Percentiles rank a stretch among this genome's conserved stretches.
Evolutionary conservation across 2,113 vertebrate genomes (phyloP).

Genomic region (Cyanoramphus novaezelandiae): DNA sequence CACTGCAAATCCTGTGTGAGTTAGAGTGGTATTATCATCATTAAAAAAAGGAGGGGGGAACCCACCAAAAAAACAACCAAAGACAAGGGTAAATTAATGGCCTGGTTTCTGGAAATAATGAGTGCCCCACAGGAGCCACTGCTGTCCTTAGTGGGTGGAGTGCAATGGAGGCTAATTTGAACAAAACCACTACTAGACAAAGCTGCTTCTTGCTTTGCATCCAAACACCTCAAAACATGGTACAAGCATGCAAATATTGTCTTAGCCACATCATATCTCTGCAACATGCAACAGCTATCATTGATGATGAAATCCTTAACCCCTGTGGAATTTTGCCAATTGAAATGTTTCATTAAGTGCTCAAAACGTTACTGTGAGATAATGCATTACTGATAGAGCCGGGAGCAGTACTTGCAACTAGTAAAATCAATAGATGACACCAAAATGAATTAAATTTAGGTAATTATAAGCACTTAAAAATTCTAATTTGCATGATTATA

Average conservation of each 20-base stretch:
- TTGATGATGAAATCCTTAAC: neutral
- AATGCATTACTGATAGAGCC: neutral
- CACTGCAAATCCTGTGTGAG: neutral
- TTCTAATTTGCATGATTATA: conserved; percentile 34
- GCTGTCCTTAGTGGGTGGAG: neutral
- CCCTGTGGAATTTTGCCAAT: neutral
- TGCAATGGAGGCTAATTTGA: neutral
- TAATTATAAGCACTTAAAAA: conserved; percentile 27
- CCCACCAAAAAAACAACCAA: neutral
- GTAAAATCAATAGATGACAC: conserved; percentile 13
- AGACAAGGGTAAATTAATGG: neutral
- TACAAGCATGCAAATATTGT: neutral
- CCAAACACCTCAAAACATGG: neutral
- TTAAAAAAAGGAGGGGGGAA: neutral
- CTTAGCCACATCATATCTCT: neutral
- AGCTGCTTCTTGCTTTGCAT: neutral
- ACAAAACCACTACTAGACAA: neutral
- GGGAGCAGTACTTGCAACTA: neutral
- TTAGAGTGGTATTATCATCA: neutral
- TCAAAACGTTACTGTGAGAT: neutral
- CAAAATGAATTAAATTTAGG: conserved; percentile 39
- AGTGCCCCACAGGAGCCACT: neutral
- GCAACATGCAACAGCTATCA: neutral
- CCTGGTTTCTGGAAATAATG: conserved; percentile 10
- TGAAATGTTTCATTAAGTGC: neutral